A percentile compares a stretch with the other conserved stretches of the same genome.
Conservation (phyloP, 1,140 invertebrate species). For the Calycopis cecrops region DNA sequence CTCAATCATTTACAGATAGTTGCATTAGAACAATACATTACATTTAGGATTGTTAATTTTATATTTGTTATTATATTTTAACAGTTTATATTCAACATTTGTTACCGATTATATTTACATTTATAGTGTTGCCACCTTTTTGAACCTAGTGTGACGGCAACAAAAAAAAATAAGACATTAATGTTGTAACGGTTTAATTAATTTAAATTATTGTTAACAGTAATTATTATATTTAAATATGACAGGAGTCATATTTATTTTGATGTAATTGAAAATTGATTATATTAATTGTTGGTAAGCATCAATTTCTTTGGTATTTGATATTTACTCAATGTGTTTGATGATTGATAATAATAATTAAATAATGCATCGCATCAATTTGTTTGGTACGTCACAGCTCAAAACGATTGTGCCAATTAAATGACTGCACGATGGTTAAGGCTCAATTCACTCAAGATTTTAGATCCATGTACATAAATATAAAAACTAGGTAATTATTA, state of each 20-base stretch:
- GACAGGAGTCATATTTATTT: background rate
- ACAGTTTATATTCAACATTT: no score
- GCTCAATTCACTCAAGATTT: constrained; percentile 32
- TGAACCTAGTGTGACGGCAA: no score
- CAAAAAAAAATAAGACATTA: no score
- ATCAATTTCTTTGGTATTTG: constrained; percentile 7
- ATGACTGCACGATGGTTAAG: constrained; percentile 22
- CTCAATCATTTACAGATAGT: constrained; percentile 7
- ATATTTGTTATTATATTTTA: no score
- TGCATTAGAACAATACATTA: no score
- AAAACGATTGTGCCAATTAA: constrained; percentile 36
- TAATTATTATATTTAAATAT: no score
- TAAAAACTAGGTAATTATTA: constrained; percentile 53
- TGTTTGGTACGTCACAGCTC: constrained; percentile 36
- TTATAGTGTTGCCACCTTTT: no score
- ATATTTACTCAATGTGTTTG: background rate
- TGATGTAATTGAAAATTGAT: constrained; percentile 14
- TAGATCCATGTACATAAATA: constrained; percentile 68
- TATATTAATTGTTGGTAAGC: constrained; percentile 1
- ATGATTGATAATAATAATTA: constrained; percentile 11
- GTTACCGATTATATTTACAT: no score
- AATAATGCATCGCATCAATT: constrained; percentile 18
- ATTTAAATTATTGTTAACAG: no score
- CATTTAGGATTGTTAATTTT: no score
- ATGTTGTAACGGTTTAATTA: no score